These are phyloP conservation scores for Lasioglossum figueresi DNA, from an alignment of 2,888 invertebrate species.

Conservation along the genomic window DNA sequence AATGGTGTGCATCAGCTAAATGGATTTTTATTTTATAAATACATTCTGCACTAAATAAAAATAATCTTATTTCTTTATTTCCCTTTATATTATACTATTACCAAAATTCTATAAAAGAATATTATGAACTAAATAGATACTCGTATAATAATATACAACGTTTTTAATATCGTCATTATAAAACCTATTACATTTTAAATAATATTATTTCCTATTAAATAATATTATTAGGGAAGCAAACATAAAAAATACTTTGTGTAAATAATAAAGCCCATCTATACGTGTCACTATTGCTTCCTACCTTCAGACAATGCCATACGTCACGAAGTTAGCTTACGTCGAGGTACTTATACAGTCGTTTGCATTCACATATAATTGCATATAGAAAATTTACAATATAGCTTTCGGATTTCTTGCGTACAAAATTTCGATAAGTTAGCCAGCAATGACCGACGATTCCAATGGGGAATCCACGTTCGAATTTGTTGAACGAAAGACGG, in stretches of 20 bases:
- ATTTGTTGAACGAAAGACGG: constrained; percentile 80
- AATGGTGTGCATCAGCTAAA: constrained; percentile 29
- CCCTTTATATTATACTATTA: neutral
- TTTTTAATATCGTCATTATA: neutral
- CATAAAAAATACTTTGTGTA: neutral
- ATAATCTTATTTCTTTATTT: neutral
- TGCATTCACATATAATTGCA: constrained; percentile 27
- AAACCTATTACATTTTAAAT: neutral
- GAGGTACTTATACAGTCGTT: constrained; percentile 14
- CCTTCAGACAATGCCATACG: neutral
- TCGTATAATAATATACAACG: neutral
- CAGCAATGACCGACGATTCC: constrained; percentile 81
- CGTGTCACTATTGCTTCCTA: constrained; percentile 18
- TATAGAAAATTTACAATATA: constrained; percentile 50
- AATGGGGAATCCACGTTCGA: constrained; percentile 82
- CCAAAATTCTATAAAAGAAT: neutral
- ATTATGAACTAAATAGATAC: neutral
- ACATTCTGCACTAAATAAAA: constrained; percentile 30
- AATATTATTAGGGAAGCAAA: neutral
- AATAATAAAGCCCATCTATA: constrained; percentile 2
- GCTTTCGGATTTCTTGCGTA: constrained; percentile 27
- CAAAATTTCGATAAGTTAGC: constrained; percentile 41
- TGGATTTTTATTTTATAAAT: constrained; percentile 35
- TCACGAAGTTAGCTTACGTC: constrained; percentile 40
- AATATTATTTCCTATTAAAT: neutral